Base-by-base conservation (phyloP, 1,140 invertebrate species). In the Sinonovacula constricta region DNA sequence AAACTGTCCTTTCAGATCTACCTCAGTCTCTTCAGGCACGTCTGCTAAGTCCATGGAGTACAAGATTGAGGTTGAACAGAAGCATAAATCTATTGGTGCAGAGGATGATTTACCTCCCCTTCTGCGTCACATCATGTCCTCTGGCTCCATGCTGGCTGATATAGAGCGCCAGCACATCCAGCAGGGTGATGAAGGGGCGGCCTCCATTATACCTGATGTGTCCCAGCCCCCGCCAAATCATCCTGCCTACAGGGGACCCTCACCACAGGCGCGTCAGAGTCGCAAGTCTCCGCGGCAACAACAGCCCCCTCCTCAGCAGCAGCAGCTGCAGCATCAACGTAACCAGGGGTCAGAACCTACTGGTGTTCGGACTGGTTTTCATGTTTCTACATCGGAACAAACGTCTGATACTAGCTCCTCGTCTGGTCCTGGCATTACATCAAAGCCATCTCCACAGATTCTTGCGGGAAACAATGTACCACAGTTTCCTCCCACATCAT, bases 131-230 rank as follows among this genome's bases (percentile, higher is more conserved):
- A 91, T 96, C 34, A 95, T 95, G 94, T 95, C 94, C 34, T 94
- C 95, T 87, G 94, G 95, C 22, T 95, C 96, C 86, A 94, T 93
- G 60, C 94, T 97, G 12, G 96, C 97, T 85, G 95, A 97, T 88
- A 95, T 97, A 85, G 96, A 97, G 85, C 95, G 96, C 80, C 95
- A 96, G 82, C 95, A 96, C n/a, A 67, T 53, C 56, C 28, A 34
- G 39, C 33, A 76, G 54, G 24, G 54, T 62, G 28, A 33, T 57
- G 26, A 45, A 24, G n/a, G 45, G 15, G 54, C 51, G 22, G 34
- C 45, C 15, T 33, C 53, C 2, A 53, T 22, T 28, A 66, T 69
- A 22, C 59, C 80, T 4, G 74, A 79, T 59, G 15, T 68, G 12
- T 39, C 57, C 3, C 45, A 69, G 7, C 30, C 72, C 18, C 49